These are phyloP conservation scores for Armadillidium nasatum DNA, from an alignment of 1,140 invertebrate genomes.

Conservation along the genomic window DNA sequence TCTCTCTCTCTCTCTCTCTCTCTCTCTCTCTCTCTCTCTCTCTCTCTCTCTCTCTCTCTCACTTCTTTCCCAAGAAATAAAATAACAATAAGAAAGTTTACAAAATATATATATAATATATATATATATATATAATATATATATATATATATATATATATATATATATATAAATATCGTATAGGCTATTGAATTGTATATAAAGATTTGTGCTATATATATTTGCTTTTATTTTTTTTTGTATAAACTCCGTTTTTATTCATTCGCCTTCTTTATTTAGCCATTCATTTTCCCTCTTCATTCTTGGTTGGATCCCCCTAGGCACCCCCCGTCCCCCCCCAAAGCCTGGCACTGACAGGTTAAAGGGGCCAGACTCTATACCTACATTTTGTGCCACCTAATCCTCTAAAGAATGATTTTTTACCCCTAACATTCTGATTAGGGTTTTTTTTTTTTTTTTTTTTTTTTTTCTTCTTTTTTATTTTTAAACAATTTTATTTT, in stretches of 20 bases:
- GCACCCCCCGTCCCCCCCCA: slow-evolving; percentile 1
- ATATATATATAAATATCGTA: neutral
- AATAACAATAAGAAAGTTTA: neutral
- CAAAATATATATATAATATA: neutral
- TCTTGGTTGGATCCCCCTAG: too few species aligned
- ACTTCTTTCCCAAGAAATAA: neutral
- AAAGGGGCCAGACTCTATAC: slow-evolving; percentile 24
- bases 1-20: neutral
- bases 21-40: slow-evolving; percentile 7
- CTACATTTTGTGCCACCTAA: neutral
- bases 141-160: neutral
- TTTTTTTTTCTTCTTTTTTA: neutral
- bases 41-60: slow-evolving; percentile 1
- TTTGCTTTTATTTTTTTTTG: neutral
- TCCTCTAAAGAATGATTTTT: neutral
- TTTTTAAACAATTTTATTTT: too few species aligned
- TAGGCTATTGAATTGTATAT: neutral
- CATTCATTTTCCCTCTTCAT: neutral
- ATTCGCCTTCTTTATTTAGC: neutral
- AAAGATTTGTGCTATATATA: neutral
- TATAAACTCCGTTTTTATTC: neutral
- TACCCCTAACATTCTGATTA: neutral
- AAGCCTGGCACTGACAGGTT: slow-evolving; percentile 28
- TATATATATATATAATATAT: neutral
- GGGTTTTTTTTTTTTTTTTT: slow-evolving; percentile 16